These are phyloP conservation scores for Dioctria linearis DNA, from an alignment of 2,888 invertebrate species.

Conservation along the genomic window DNA sequence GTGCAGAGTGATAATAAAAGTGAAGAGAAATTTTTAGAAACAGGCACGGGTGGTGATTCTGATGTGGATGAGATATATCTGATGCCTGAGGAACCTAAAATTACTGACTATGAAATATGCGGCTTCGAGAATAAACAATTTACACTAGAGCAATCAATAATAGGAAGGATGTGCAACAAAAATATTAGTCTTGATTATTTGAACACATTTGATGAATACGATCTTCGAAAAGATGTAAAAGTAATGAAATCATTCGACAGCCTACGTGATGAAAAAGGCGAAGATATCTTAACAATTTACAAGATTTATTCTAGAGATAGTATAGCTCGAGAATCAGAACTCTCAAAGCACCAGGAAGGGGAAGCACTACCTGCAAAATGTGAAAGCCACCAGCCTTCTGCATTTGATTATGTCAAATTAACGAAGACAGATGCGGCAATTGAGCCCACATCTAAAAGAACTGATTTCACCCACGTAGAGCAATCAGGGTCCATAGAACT, in stretches of 20 bases:
- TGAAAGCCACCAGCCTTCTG: background rate
- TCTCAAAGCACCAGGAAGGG: background rate
- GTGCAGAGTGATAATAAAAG: constrained; percentile 46
- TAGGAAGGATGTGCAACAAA: constrained; percentile 30
- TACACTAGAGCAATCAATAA: constrained; percentile 55
- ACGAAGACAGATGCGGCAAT: constrained; percentile 46
- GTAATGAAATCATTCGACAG: constrained; percentile 8
- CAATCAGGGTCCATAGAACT: constrained; percentile 59
- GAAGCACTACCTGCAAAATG: constrained; percentile 44
- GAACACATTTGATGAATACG: constrained; percentile 1
- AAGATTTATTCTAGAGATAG: constrained; percentile 59
- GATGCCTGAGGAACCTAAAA: constrained; percentile 59
- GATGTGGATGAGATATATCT: constrained; percentile 61
- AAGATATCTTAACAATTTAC: constrained; percentile 60
- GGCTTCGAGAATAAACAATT: constrained; percentile 60
- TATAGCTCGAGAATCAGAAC: background rate
- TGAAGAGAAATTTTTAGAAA: constrained; percentile 34
- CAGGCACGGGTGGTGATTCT: constrained; percentile 55
- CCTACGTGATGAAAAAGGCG: constrained; percentile 23
- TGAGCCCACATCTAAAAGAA: constrained; percentile 54
- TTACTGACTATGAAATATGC: constrained; percentile 55
- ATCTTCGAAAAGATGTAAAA: background rate
- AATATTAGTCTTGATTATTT: constrained; percentile 36
- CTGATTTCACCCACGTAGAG: constrained; percentile 53
- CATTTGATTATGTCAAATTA: constrained; percentile 57